These are phyloP conservation scores for Cyprinodon variegatus DNA, from an alignment of 2,113 vertebrate genomes.

Conservation along the genomic window DNA sequence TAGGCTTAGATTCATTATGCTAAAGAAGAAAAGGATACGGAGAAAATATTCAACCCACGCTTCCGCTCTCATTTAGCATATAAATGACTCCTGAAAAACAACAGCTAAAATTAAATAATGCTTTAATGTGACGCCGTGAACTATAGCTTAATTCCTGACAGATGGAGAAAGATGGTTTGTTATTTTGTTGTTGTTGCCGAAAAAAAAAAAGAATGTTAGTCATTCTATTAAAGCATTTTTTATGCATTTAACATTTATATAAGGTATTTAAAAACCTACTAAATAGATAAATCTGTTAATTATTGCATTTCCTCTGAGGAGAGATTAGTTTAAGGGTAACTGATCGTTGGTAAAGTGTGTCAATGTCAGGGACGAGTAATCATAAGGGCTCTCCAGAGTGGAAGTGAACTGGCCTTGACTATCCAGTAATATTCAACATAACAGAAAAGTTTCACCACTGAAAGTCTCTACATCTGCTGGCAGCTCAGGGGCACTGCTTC, in stretches of 20 bases:
- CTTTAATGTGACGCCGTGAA: conserved; percentile 36
- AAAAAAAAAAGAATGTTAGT: background rate
- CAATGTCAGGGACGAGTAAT: conserved; percentile 18
- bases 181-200: conserved; percentile 5
- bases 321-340: conserved; percentile 10
- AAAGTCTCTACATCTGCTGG: conserved; percentile 28
- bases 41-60: conserved; percentile 40
- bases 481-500: conserved; percentile 22
- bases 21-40: conserved; percentile 29
- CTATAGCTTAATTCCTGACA: conserved; percentile 1
- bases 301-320: background rate
- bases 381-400: background rate
- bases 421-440: conserved; percentile 27
- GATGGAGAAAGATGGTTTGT: background rate
- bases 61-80: conserved; percentile 7
- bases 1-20: background rate
- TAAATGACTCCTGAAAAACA: conserved; percentile 19
- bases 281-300: conserved; percentile 3
- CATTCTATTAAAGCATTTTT: background rate
- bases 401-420: conserved; percentile 28
- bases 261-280: background rate
- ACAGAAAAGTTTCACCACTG: conserved; percentile 20
- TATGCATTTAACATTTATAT: background rate
- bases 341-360: conserved; percentile 34
- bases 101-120: conserved; percentile 18